phyloP scores from a whole-genome alignment of 2,797 vertebrate species.

The Sebastes variabilis region DNA sequence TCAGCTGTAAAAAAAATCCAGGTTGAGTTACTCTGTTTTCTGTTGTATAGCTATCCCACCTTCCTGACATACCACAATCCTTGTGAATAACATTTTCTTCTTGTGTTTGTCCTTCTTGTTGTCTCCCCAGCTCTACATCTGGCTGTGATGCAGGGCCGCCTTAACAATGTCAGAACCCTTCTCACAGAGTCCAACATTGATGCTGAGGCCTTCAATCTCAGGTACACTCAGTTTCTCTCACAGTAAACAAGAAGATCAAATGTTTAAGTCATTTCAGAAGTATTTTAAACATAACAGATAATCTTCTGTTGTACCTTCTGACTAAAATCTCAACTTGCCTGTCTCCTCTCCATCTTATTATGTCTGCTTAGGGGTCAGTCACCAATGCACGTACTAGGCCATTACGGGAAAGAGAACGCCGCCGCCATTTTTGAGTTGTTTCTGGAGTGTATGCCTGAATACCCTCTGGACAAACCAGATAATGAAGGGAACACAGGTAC shows the following conservation, averaged over 20 bases:
- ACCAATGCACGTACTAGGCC: constrained; percentile 95
- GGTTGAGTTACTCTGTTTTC: not conserved
- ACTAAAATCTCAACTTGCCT: not conserved
- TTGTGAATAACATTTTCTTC: not conserved
- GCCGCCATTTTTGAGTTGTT: constrained; percentile 98
- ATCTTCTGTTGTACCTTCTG: not conserved
- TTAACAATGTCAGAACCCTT: constrained; percentile 94
- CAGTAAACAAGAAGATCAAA: not conserved
- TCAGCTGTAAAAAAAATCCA: not conserved
- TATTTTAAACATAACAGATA: not conserved
- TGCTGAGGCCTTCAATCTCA: constrained; percentile 96
- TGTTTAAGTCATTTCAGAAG: not conserved
- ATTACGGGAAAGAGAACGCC: constrained; percentile 97
- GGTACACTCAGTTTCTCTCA: constrained; percentile 75
- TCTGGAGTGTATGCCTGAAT: constrained; percentile 97
- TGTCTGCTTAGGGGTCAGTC: constrained; percentile 90
- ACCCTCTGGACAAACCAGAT: constrained; percentile 96
- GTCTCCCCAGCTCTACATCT: constrained; percentile 90
- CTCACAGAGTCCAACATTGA: constrained; percentile 97
- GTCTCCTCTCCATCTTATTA: not conserved
- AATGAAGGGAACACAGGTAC: constrained; percentile 95
- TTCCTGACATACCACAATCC: no score
- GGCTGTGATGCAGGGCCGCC: constrained; percentile 96
- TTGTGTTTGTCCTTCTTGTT: not conserved
- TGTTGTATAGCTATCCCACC: not conserved